Conservation (phyloP, 64 coral and sea anemone genomes). For the Montipora cactus region DNA sequence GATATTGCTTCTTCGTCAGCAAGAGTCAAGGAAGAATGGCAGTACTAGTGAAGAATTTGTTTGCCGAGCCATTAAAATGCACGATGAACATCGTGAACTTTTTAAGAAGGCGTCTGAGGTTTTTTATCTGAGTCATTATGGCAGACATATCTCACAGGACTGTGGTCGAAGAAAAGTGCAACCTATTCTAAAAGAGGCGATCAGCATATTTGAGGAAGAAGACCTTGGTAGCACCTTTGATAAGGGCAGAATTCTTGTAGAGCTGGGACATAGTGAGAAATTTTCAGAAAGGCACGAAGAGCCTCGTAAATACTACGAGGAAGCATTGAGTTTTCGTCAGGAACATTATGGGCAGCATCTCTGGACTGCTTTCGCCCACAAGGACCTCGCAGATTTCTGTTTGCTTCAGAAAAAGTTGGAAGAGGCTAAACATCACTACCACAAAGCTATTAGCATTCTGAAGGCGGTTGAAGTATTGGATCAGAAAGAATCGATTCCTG, state of each 20-base stretch:
- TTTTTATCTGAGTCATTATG: constrained; percentile 35
- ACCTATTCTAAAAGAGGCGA: constrained; percentile 1
- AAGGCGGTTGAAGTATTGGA: neutral
- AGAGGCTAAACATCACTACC: constrained; percentile 23
- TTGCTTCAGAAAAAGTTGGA: neutral
- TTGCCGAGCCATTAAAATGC: neutral
- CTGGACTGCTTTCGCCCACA: constrained; percentile 62
- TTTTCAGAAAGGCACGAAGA: neutral
- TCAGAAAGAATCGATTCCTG: constrained; percentile 57
- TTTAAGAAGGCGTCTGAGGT: constrained; percentile 39
- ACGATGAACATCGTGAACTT: neutral
- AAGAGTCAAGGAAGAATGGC: constrained; percentile 61
- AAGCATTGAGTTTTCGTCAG: constrained; percentile 27
- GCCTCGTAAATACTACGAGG: constrained; percentile 2
- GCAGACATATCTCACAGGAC: constrained; percentile 50
- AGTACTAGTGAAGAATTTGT: neutral
- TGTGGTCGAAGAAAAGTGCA: neutral
- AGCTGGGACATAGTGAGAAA: constrained; percentile 42
- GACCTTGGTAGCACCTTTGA: neutral
- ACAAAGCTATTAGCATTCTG: constrained; percentile 51
- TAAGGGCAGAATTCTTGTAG: constrained; percentile 30
- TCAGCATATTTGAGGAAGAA: constrained; percentile 4
- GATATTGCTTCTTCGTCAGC: constrained; percentile 62
- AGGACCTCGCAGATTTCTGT: constrained; percentile 51
- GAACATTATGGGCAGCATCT: constrained; percentile 27